phyloP scores from a whole-genome alignment of 2,113 vertebrate species.

The Spea multiplicata region DNA sequence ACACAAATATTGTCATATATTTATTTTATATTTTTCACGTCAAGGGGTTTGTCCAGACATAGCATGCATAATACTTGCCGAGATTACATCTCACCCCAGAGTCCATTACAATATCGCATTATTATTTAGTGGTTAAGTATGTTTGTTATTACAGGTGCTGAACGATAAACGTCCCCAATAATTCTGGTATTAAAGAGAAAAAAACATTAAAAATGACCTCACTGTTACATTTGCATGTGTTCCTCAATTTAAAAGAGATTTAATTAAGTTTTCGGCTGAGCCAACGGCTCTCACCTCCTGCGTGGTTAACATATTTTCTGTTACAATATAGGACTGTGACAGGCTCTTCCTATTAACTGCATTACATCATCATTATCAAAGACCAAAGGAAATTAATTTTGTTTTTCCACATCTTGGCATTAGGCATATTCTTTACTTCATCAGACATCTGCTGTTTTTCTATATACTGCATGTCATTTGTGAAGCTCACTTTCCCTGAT shows the following conservation, averaged over 20 bases:
- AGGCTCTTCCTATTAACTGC: constrained; percentile 71
- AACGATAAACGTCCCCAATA: constrained; percentile 21
- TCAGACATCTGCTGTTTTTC: constrained; percentile 80
- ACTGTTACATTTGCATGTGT: constrained; percentile 39
- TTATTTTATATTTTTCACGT: not conserved
- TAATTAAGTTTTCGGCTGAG: constrained; percentile 53
- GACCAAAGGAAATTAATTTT: constrained; percentile 80
- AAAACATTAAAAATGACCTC: constrained; percentile 41
- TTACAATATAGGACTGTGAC: constrained; percentile 68
- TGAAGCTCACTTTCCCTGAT: constrained; percentile 68
- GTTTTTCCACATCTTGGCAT: constrained; percentile 77
- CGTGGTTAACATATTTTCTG: constrained; percentile 68
- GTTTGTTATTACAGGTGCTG: constrained; percentile 43
- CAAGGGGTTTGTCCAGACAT: not conserved
- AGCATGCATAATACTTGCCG: not conserved
- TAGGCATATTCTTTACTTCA: constrained; percentile 68
- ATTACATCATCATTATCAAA: constrained; percentile 82
- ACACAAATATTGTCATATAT: not conserved
- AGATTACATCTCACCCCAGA: constrained; percentile 16
- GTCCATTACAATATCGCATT: constrained; percentile 29
- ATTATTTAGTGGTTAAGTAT: constrained; percentile 10
- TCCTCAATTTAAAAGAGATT: constrained; percentile 32
- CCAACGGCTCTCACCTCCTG: constrained; percentile 54
- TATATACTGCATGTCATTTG: constrained; percentile 65
- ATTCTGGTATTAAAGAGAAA: constrained; percentile 25